Conservation (phyloP, 2,113 vertebrate genomes). For the Phalacrocorax brasilianus region DNA sequence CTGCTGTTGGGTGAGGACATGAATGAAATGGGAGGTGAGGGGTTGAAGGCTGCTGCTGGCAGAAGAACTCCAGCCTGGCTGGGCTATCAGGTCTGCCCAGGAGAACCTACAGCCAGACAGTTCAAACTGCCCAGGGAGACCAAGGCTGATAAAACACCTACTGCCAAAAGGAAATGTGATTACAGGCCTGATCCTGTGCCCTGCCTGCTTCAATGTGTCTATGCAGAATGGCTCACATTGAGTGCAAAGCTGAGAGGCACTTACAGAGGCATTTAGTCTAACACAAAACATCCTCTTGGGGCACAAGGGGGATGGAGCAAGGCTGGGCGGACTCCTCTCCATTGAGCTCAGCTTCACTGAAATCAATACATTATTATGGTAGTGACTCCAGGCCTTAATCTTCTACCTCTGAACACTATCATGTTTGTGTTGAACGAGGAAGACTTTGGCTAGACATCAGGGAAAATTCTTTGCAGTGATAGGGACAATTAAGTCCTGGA, state of each 20-base stretch:
- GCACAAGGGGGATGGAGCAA: not conserved
- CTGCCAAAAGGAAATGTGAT: not conserved
- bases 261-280: conserved; percentile 8
- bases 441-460: not conserved
- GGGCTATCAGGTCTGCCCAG: not conserved
- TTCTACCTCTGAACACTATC: not conserved
- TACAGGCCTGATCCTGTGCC: not conserved
- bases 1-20: no score
- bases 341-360: not conserved
- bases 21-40: not conserved
- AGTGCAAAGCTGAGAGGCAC: not conserved
- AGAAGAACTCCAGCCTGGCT: not conserved
- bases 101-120: not conserved
- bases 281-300: conserved; percentile 22
- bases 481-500: not conserved
- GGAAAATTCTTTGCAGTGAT: not conserved
- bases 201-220: not conserved
- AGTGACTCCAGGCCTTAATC: not conserved
- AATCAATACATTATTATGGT: not conserved
- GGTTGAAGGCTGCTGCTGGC: not conserved
- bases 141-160: not conserved
- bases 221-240: not conserved
- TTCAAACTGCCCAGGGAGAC: not conserved
- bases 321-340: not conserved
- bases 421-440: not conserved